Conservation (phyloP, 2,113 vertebrate species). For the Peromyscus leucopus region DNA sequence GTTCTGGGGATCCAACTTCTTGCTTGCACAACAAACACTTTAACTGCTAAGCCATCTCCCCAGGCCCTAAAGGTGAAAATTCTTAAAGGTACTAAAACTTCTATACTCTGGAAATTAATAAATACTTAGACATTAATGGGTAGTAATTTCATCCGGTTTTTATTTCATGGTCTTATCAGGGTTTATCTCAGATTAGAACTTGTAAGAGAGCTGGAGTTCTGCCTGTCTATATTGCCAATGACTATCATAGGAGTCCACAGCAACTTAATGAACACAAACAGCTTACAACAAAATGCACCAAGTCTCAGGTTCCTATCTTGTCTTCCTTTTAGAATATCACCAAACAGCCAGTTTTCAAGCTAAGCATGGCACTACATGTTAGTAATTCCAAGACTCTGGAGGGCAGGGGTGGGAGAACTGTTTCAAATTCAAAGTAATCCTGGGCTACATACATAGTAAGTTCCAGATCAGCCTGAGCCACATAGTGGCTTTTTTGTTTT, state of each 20-base stretch:
- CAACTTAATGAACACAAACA: conserved; percentile 24
- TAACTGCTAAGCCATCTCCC: not conserved
- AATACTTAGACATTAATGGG: not conserved
- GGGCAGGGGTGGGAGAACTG: not conserved
- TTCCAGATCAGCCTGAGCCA: not conserved
- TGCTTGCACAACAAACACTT: not conserved
- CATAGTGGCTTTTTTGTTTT: not conserved
- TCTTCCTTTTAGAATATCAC: not conserved
- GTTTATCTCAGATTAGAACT: conserved; percentile 50
- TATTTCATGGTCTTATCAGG: not conserved
- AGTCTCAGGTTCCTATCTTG: not conserved
- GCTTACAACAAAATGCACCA: not conserved
- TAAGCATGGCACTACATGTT: not conserved
- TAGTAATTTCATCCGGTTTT: conserved; percentile 1
- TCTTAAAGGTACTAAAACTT: not conserved
- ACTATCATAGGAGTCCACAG: not conserved
- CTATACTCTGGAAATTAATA: not conserved
- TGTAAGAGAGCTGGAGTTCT: not conserved
- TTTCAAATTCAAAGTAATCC: not conserved
- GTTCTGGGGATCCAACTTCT: not conserved
- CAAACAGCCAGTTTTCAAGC: conserved; percentile 7
- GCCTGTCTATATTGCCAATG: not conserved
- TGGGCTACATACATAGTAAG: not conserved
- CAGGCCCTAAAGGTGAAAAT: not conserved
- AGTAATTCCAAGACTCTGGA: not conserved